A percentile compares a stretch with the other conserved stretches of the same genome.
Evolutionary conservation across 2,113 vertebrate genomes (phyloP).

Genomic region (Microcebus jonahi): DNA sequence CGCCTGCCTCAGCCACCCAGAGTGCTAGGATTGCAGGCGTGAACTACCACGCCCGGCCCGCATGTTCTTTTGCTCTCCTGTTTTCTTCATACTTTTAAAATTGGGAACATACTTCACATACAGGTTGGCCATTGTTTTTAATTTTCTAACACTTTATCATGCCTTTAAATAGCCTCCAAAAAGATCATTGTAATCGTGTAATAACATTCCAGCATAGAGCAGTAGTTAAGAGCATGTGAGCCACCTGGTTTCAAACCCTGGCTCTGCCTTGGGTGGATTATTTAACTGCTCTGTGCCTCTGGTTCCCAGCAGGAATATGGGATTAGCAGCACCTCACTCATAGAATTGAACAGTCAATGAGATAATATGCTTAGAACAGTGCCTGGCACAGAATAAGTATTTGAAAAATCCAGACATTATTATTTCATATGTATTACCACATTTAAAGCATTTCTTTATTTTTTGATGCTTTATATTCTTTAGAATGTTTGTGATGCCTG

Average conservation of each 20-base stretch:
- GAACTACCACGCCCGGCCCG: no score
- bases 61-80: background rate
- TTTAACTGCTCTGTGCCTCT: background rate
- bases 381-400: background rate
- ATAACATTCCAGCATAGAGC: background rate
- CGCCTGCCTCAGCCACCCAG: no score
- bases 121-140: background rate
- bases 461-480: background rate
- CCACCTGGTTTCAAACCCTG: background rate
- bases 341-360: background rate
- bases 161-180: slow-evolving; percentile 19
- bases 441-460: slow-evolving; percentile 5
- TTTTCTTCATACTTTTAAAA: background rate
- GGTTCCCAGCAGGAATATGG: background rate
- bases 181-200: background rate
- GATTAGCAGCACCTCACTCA: background rate
- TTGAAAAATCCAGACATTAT: background rate
- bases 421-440: background rate
- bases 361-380: background rate
- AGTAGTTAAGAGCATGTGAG: background rate
- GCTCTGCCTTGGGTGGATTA: background rate
- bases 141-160: background rate
- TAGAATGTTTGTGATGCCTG: background rate
- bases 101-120: background rate
- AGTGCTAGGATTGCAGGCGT: no score